A percentile compares a stretch with the other conserved stretches of the same genome.
phyloP scores from a whole-genome alignment of 1,140 invertebrate genomes.

The Lysiphlebus fabarum region DNA sequence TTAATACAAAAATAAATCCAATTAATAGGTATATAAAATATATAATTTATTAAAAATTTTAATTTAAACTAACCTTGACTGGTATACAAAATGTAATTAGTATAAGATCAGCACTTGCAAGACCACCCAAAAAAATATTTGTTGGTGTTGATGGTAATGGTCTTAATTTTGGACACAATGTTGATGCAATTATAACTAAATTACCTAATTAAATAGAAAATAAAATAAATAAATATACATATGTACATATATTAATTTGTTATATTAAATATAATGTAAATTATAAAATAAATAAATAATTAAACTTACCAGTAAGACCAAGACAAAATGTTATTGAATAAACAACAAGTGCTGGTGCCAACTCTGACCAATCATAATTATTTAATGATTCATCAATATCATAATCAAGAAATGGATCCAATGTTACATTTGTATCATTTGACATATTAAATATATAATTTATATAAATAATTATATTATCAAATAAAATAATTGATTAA shows the following conservation, averaged over 20 bases:
- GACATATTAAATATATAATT: constrained; percentile 19
- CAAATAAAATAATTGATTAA: too few relatives aligned
- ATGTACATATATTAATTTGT: too few relatives aligned
- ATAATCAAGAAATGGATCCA: constrained; percentile 43
- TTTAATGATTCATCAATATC: constrained; percentile 48
- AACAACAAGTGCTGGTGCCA: constrained; percentile 61
- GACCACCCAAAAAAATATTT: constrained; percentile 69
- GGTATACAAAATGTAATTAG: constrained; percentile 72
- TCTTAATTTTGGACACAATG: constrained; percentile 57
- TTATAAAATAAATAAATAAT: constrained; percentile 1
- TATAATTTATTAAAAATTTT: not conserved
- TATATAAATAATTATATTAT: too few relatives aligned
- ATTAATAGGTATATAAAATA: not conserved
- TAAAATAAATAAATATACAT: not conserved
- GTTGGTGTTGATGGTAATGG: constrained; percentile 61
- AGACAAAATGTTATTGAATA: constrained; percentile 64
- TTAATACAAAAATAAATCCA: not conserved
- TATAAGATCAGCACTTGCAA: constrained; percentile 70
- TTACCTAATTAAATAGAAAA: constrained; percentile 36
- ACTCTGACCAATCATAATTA: constrained; percentile 57
- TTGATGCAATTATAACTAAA: constrained; percentile 51
- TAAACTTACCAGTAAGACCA: constrained; percentile 61
- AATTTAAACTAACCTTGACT: constrained; percentile 63
- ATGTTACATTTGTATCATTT: constrained; percentile 33
- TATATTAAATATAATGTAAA: too few relatives aligned